phyloP scores from a whole-genome alignment of 2,113 vertebrate species.

The Dicentrarchus labrax region DNA sequence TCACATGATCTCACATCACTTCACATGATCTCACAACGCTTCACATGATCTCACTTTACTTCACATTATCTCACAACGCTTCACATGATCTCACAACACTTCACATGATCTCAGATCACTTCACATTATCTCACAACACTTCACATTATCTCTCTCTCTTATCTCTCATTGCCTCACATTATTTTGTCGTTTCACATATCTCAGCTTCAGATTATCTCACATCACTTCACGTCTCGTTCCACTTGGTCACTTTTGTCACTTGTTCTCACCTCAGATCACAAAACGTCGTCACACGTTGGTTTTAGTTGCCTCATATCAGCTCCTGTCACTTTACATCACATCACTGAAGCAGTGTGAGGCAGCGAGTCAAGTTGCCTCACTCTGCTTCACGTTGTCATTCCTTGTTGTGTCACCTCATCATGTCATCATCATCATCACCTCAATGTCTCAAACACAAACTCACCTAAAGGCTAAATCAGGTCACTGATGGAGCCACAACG shows the following conservation, averaged over 20 bases:
- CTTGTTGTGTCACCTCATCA: no score
- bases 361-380: background rate
- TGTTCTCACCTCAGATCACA: no score
- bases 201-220: background rate
- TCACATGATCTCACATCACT: no score
- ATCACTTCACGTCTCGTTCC: background rate
- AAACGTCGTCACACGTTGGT: no score
- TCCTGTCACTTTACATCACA: background rate
- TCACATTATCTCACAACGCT: background rate
- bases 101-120: fast-evolving
- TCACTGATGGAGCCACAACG: no score
- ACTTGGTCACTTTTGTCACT: no score
- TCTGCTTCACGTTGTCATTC: background rate
- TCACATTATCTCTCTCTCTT: background rate
- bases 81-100: background rate
- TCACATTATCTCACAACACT: background rate
- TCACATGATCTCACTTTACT: background rate
- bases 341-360: no score
- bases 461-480: no score
- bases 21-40: background rate
- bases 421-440: no score
- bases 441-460: background rate
- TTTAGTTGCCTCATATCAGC: no score
- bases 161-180: background rate
- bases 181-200: background rate